Base-by-base conservation (phyloP, 2,113 vertebrate genomes). In the Neomonachus schauinslandi region DNA sequence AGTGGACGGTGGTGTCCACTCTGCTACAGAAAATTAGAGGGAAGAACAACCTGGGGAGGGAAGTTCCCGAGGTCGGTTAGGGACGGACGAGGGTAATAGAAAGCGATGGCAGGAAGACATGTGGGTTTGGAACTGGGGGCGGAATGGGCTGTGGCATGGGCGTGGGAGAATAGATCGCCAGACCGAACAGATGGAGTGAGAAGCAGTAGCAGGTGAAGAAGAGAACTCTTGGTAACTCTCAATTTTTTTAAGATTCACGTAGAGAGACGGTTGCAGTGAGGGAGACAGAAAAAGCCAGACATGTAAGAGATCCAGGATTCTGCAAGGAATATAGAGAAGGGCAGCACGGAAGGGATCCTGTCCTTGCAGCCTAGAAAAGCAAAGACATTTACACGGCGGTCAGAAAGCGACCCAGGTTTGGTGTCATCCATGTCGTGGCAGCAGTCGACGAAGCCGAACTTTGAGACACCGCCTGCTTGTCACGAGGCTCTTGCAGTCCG, bases 381-480 rank as follows among this genome's bases (percentile, higher is more conserved):
- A 46, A 85, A 42, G 67, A 21, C 26, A 10, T 15, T 46, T 8
- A 8, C 74, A 71, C 22, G 51, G 96, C 33, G 31, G 63, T 67
- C 42, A 2, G 36, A 49, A 36, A 90, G 53, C 7, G 5, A 22
- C 31, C 0, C 3, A 1, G 33, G 9, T 18, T 28, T 67, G 36
- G 65, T 49, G 36, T 31, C 67, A 13, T 4, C 11, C 11, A 0
- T 42, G 33, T 74, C 26, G 19, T 4, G 49, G 84, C 3, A 36
- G 51, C 55, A 22, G 36, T 51, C 83, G 55, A 28, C 89, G 39
- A 92, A 79, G 55, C 65, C 26, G 12, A 53, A 49, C 76, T 93
- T 46, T 1, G 57, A 89, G 69, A 81, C 53, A 72, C 77, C 93
- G 95, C 59, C 77, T 93, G 95, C 71, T 53, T 2, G 8, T 95